Percentiles rank a stretch among this genome's conserved stretches.
Evolutionary conservation across 2,888 invertebrate species (phyloP).

Genomic region (Aelia acuminata): DNA sequence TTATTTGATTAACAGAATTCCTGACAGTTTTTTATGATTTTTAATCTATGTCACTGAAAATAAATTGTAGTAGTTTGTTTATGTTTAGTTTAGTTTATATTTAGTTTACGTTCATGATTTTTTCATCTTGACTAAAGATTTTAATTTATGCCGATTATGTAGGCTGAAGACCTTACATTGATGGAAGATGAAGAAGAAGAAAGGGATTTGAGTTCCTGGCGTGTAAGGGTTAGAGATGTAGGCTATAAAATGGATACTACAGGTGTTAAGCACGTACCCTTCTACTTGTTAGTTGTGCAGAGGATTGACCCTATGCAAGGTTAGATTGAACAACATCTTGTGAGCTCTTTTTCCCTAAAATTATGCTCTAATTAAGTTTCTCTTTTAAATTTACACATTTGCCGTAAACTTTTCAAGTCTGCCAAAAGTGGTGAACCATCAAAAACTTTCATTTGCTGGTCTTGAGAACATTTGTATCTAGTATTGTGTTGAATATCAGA

Average conservation of each 20-base stretch:
- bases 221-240: constrained; percentile 75
- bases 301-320: constrained; percentile 67
- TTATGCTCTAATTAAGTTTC: too few species aligned
- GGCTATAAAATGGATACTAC: constrained; percentile 70
- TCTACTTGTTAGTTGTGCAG: constrained; percentile 70
- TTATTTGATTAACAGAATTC: too few species aligned
- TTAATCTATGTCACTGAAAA: too few species aligned
- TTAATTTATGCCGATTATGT: background rate
- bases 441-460: too few species aligned
- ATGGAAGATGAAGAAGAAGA: constrained; percentile 65
- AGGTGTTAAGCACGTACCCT: constrained; percentile 68
- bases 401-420: background rate
- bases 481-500: too few species aligned
- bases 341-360: too few species aligned
- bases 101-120: too few species aligned
- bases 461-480: too few species aligned
- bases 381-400: background rate
- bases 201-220: constrained; percentile 78
- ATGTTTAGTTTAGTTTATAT: too few species aligned
- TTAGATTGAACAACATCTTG: constrained; percentile 66
- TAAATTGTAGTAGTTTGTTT: too few species aligned
- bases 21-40: too few species aligned
- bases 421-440: background rate
- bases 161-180: constrained; percentile 67
- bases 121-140: background rate